These are phyloP conservation scores for Pteronotus mesoamericanus DNA, from an alignment of 2,797 vertebrate species.

Conservation along the genomic window DNA sequence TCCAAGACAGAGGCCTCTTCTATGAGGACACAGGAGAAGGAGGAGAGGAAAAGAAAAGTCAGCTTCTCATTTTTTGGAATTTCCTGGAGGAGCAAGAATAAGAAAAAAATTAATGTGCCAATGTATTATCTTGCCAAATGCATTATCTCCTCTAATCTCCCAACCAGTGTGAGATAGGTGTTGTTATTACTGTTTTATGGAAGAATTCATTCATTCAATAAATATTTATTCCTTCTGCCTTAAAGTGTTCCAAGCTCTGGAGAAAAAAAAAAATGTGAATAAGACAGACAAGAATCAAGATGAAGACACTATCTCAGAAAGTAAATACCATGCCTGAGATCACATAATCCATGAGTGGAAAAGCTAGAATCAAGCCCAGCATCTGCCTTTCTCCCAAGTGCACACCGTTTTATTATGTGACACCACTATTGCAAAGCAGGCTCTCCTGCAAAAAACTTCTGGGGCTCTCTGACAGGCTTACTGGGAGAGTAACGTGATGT, in stretches of 20 bases:
- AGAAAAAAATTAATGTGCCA: not conserved
- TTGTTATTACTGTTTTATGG: not conserved
- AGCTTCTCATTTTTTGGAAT: not conserved
- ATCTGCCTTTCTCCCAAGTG: not conserved
- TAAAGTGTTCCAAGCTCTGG: not conserved
- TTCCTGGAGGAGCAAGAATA: not conserved
- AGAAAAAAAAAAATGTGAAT: not conserved
- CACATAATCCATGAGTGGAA: not conserved
- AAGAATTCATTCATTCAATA: not conserved
- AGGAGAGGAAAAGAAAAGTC: not conserved
- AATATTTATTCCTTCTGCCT: not conserved
- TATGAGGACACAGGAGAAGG: not conserved
- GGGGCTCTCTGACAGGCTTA: not conserved
- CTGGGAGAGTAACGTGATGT: not conserved
- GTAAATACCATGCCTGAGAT: not conserved
- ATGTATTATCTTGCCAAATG: not conserved
- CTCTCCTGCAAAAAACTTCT: not conserved
- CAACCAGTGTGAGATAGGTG: not conserved
- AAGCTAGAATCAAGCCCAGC: not conserved
- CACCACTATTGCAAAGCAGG: not conserved
- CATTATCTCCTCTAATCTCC: not conserved
- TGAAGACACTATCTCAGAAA: not conserved
- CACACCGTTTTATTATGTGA: not conserved
- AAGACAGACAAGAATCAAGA: not conserved
- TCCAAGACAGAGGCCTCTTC: not conserved